phyloP scores from a whole-genome alignment of 2,113 vertebrate species.

The Anseranas semipalmata region DNA sequence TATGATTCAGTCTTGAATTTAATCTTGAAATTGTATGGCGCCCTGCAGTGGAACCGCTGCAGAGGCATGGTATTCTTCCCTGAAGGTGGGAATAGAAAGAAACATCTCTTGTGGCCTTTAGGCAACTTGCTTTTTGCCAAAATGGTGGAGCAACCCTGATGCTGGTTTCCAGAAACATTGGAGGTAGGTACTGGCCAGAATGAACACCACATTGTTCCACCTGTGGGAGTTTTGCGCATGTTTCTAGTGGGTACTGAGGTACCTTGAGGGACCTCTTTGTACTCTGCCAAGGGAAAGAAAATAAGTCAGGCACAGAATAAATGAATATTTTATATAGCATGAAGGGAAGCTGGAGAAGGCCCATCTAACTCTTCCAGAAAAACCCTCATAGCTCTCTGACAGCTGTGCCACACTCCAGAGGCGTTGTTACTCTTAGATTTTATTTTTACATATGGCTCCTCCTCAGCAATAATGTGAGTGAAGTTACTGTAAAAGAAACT shows the following conservation, averaged over 20 bases:
- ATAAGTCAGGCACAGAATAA: neutral
- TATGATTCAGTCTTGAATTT: neutral
- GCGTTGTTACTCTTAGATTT: neutral
- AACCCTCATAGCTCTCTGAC: neutral
- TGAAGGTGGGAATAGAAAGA: neutral
- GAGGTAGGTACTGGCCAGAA: neutral
- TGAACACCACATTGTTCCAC: neutral
- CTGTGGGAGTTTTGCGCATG: neutral
- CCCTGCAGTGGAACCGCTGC: no score
- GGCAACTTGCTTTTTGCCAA: neutral
- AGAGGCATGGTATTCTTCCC: neutral
- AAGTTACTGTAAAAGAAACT: neutral
- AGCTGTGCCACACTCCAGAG: neutral
- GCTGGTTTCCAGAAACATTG: neutral
- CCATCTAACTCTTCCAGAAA: slow-evolving; percentile 6
- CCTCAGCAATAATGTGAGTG: neutral
- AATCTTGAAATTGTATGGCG: neutral
- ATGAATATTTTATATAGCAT: neutral
- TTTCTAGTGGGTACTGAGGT: neutral
- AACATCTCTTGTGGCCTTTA: neutral
- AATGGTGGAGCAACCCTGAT: neutral
- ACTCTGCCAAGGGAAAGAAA: neutral
- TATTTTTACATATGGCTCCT: slow-evolving; percentile 4
- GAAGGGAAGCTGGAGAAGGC: slow-evolving; percentile 16
- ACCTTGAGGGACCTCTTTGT: neutral